Percentiles rank a stretch among this genome's conserved stretches.
These are phyloP conservation scores for Xylocopa sonorina DNA, from an alignment of 1,140 invertebrate species.

Conservation along the genomic window DNA sequence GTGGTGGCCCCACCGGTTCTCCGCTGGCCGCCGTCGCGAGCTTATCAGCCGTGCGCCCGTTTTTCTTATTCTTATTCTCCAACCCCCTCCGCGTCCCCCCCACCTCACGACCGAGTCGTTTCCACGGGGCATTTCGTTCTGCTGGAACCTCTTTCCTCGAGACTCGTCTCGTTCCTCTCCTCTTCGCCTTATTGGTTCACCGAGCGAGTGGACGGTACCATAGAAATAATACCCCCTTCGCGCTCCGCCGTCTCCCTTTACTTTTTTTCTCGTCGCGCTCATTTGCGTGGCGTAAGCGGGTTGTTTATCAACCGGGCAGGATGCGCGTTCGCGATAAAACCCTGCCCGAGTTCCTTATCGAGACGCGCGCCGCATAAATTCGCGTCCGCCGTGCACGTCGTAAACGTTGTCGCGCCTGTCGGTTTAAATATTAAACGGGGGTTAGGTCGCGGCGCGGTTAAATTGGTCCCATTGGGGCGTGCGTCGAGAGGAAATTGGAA, in stretches of 20 bases:
- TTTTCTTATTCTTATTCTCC: constrained; percentile 51
- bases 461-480: constrained; percentile 16
- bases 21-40: constrained; percentile 5
- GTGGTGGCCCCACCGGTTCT: constrained; percentile 45
- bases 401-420: background rate
- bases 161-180: constrained; percentile 21
- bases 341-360: background rate
- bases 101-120: constrained; percentile 15
- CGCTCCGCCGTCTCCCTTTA: background rate
- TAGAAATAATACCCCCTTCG: background rate
- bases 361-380: background rate
- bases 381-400: background rate
- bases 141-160: constrained; percentile 21
- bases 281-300: background rate
- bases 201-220: background rate
- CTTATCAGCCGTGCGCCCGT: constrained; percentile 58
- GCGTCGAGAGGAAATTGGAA: constrained; percentile 12
- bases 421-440: background rate
- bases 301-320: constrained; percentile 2
- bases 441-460: background rate
- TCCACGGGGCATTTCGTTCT: constrained; percentile 32
- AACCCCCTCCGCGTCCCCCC: constrained; percentile 13
- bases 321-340: background rate
- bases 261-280: background rate
- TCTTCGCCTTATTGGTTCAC: constrained; percentile 25